phyloP scores from a whole-genome alignment of 2,888 invertebrate species.

The Caenorhabditis becei region DNA sequence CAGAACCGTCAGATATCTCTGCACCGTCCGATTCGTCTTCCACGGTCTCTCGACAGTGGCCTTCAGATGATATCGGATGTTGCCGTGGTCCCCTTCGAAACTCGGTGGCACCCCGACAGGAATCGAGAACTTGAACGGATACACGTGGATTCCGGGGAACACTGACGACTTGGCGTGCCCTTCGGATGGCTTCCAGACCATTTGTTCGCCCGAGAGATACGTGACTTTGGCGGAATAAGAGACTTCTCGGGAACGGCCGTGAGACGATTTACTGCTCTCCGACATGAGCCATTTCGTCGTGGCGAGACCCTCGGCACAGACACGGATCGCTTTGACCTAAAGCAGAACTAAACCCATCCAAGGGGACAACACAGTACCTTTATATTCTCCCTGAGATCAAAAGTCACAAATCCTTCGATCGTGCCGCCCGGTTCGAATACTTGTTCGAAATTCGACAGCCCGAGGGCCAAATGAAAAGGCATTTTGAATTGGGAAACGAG shows the following conservation, averaged over 20 bases:
- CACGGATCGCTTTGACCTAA: conserved; percentile 56
- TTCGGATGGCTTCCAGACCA: conserved; percentile 60
- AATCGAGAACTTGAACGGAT: conserved; percentile 56
- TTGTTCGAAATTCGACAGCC: conserved; percentile 53
- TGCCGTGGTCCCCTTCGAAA: conserved; percentile 60
- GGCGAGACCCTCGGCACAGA: conserved; percentile 53
- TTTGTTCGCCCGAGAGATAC: conserved; percentile 49
- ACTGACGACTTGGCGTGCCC: conserved; percentile 60
- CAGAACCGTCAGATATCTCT: conserved; percentile 39
- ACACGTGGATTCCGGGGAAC: conserved; percentile 57
- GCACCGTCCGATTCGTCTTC: conserved; percentile 60
- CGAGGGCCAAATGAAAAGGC: conserved; percentile 56
- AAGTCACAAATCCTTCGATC: conserved; percentile 55
- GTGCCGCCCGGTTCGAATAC: conserved; percentile 46
- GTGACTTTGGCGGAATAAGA: conserved; percentile 56
- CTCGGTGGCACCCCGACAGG: conserved; percentile 49
- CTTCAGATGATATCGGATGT: conserved; percentile 55
- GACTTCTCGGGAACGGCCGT: conserved; percentile 59
- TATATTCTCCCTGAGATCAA: conserved; percentile 52
- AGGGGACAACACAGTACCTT: conserved; percentile 42
- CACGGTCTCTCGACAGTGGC: conserved; percentile 61
- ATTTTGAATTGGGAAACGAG: conserved; percentile 18
- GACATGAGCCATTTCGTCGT: conserved; percentile 60
- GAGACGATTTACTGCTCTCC: conserved; percentile 43
- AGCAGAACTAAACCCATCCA: no score